Conservation (phyloP, 2,797 vertebrate genomes). For the Pseudochaenichthys georgianus region DNA sequence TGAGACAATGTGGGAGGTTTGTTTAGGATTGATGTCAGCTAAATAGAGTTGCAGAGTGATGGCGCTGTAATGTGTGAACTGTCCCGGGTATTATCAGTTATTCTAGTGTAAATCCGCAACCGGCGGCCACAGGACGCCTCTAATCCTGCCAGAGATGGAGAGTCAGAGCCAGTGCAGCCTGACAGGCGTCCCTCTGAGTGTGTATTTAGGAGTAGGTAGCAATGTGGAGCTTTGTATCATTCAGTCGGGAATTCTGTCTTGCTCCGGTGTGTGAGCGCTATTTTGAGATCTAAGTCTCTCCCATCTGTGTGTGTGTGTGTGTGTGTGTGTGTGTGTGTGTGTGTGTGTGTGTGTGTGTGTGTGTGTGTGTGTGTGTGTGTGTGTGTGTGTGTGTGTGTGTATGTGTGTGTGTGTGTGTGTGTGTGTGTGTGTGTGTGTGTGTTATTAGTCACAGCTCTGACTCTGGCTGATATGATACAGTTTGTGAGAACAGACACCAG, state of each 20-base stretch:
- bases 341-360: neutral
- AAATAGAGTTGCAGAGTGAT: constrained; percentile 39
- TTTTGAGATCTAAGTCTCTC: constrained; percentile 47
- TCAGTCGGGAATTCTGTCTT: constrained; percentile 43
- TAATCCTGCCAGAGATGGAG: constrained; percentile 60
- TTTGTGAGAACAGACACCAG: constrained; percentile 13
- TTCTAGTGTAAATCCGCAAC: constrained; percentile 64
- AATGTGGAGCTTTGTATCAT: constrained; percentile 49
- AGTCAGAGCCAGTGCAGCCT: constrained; percentile 29
- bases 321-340: constrained; percentile 17
- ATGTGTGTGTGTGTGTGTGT: neutral
- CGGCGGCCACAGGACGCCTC: constrained; percentile 37
- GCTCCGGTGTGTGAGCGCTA: constrained; percentile 27
- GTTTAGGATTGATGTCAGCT: constrained; percentile 31
- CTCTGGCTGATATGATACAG: constrained; percentile 13
- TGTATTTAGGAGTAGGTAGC: constrained; percentile 46
- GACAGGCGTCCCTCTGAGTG: constrained; percentile 36
- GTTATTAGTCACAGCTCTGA: constrained; percentile 3
- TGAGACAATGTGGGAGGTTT: neutral
- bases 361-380: constrained; percentile 1
- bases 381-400: neutral
- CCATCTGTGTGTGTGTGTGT: constrained; percentile 20
- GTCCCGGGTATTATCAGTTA: constrained; percentile 60
- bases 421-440: constrained; percentile 4
- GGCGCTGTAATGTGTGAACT: constrained; percentile 62